These are phyloP conservation scores for Lasioglossum malachurum DNA, from an alignment of 2,888 invertebrate genomes.

Conservation along the genomic window DNA sequence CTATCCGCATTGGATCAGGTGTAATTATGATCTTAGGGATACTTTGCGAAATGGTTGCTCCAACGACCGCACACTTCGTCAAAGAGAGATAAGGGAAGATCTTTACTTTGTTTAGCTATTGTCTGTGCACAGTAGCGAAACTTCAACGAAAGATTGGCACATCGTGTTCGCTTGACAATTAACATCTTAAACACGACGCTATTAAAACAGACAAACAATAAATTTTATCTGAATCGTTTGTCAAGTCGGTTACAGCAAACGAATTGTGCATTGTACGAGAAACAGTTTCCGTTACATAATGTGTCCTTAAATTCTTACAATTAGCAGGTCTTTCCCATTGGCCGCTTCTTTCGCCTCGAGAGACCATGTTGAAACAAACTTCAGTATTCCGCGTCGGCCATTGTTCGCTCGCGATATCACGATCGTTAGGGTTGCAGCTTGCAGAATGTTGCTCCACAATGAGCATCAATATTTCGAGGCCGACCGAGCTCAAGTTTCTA, in stretches of 20 bases:
- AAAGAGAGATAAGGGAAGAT: not conserved
- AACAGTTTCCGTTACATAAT: conserved; percentile 30
- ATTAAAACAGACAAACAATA: not conserved
- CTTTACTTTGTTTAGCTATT: no score
- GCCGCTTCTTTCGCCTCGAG: conserved; percentile 11
- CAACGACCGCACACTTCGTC: not conserved
- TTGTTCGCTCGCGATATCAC: not conserved
- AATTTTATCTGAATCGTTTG: not conserved
- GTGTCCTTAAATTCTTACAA: conserved; percentile 31
- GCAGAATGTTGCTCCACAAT: not conserved
- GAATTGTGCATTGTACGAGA: not conserved
- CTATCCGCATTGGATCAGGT: not conserved
- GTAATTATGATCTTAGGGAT: not conserved
- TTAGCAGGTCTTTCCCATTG: conserved; percentile 7
- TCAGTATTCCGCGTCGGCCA: not conserved
- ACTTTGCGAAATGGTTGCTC: not conserved
- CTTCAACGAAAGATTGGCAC: not conserved
- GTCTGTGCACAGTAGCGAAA: no score
- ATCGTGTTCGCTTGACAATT: not conserved
- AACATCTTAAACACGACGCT: not conserved
- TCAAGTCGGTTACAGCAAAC: not conserved
- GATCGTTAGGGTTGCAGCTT: not conserved
- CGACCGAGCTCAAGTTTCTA: not conserved
- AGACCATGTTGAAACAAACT: not conserved
- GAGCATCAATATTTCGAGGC: not conserved